Evolutionary conservation across 2,113 vertebrate species (phyloP).

Genomic region (Nibea coibor): DNA sequence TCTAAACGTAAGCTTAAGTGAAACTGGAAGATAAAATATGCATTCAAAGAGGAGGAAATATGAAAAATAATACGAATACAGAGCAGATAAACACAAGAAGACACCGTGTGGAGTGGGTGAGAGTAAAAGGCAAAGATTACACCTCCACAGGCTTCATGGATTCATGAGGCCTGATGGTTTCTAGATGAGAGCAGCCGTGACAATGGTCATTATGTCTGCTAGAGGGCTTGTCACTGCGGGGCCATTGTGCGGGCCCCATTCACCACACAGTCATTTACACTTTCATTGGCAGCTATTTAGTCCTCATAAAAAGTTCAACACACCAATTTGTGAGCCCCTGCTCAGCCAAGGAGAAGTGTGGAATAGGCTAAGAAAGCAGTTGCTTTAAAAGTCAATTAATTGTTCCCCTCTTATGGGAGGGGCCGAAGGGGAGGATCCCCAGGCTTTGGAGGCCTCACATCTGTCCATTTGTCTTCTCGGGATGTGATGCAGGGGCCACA

Average conservation of each 20-base stretch:
- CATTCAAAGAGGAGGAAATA: not conserved
- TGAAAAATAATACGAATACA: not conserved
- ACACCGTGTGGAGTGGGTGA: not conserved
- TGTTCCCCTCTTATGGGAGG: slow-evolving; percentile 72
- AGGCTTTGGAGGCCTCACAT: slow-evolving; percentile 73
- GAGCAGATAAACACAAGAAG: not conserved
- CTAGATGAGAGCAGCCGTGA: slow-evolving; percentile 71
- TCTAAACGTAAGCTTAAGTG: slow-evolving; percentile 5
- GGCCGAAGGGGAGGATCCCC: slow-evolving; percentile 52
- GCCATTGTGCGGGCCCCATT: slow-evolving; percentile 78
- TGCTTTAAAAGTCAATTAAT: slow-evolving; percentile 87
- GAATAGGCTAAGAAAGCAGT: slow-evolving; percentile 73
- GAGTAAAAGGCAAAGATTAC: not conserved
- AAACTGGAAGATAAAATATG: not conserved
- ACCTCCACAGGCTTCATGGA: slow-evolving; percentile 24
- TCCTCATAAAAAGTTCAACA: slow-evolving; percentile 85
- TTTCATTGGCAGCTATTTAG: slow-evolving; percentile 87
- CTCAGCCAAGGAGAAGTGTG: slow-evolving; percentile 82
- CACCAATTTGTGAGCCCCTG: slow-evolving; percentile 85
- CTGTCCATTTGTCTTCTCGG: slow-evolving; percentile 78
- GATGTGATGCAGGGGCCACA: slow-evolving; percentile 62
- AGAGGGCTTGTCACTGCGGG: slow-evolving; percentile 70
- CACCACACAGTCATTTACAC: slow-evolving; percentile 82
- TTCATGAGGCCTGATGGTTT: slow-evolving; percentile 71
- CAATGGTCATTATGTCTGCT: slow-evolving; percentile 82